Percentiles rank a stretch among this genome's conserved stretches.
phyloP scores from a whole-genome alignment of 2,113 vertebrate species.

The Synodontis membranacea region DNA sequence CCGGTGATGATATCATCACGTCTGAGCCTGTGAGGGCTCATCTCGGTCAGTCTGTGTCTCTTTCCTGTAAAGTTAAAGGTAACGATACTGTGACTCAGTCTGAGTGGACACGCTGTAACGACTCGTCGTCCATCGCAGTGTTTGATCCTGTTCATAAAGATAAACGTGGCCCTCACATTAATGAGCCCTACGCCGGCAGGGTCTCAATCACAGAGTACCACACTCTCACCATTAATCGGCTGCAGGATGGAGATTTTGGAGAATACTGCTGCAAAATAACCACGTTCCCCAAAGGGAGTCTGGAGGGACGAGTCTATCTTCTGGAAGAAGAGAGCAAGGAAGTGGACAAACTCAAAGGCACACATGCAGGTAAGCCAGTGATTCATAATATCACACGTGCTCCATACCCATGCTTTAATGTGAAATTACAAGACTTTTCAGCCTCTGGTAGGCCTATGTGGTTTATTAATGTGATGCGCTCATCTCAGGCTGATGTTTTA shows the following conservation, averaged over 20 bases:
- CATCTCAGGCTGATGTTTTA: neutral
- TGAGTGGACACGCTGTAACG: constrained; percentile 21
- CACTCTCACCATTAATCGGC: neutral
- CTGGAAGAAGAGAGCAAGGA: neutral
- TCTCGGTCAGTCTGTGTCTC: constrained; percentile 28
- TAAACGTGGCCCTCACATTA: neutral
- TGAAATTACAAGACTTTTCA: neutral
- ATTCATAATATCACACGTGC: neutral
- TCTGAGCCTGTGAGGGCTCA: neutral
- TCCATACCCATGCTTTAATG: neutral
- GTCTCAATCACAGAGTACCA: constrained; percentile 1
- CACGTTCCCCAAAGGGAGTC: constrained; percentile 32
- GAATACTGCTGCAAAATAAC: constrained; percentile 43
- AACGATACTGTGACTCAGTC: neutral
- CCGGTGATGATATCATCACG: neutral
- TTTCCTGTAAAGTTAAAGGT: neutral
- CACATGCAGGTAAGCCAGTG: neutral
- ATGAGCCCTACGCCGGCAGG: neutral
- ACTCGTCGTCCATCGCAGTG: constrained; percentile 10
- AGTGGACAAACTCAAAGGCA: neutral
- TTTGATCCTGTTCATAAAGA: neutral
- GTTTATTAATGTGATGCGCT: too few species aligned
- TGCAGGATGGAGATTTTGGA: constrained; percentile 37
- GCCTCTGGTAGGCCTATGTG: too few species aligned
- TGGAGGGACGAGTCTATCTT: constrained; percentile 12